Base-by-base conservation (phyloP, 2,888 invertebrate species). In the Pyralis farinalis region DNA sequence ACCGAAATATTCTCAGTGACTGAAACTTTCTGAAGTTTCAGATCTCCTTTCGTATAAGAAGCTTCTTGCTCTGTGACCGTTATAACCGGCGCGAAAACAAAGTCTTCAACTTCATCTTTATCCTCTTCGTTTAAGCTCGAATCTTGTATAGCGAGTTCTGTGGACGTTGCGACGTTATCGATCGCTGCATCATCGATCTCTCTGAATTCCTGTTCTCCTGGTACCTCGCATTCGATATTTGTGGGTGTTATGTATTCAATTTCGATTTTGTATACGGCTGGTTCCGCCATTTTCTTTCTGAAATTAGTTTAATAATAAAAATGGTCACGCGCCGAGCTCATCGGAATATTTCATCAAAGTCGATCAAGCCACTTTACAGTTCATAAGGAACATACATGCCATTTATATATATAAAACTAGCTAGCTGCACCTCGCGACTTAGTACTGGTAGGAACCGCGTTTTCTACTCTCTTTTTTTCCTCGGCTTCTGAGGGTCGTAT, bases 1-100 rank as follows among this genome's bases (percentile, higher is more conserved):
- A 85, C 70, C 52, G 84, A 69, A 0, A 86, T 63, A 9, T 86
- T 74, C 44, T 87, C 87, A 0, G 74, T 71, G 0, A 85, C 80
- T 0, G 76, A 64, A 0, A 86, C 58, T 51, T 82, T 85, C 34
- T 84, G 81, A 0, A 78, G 48, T 37, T 75, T 84, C 44, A 80
- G 7, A 28, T 78, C 81, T 0, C 74, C 80, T 46, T 84, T 87
- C 0, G 70, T 73, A 1, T 73, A 63, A 0, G 69, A 61, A 0
- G 72, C 55, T 49, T 87, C 86, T 1, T 76, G 67, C 45, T 76
- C 82, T 0, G 72, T 82, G 0, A 82, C 64, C 0, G 68, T 78
- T 10, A 85, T 64, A 0, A 87, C 82, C 1, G 85, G 85, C 1
- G 71, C 63, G 1, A 64, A 47, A 1, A 58, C 62, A 16, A 53